phyloP scores from a whole-genome alignment of 2,797 vertebrate species.

The Diceros bicornis region DNA sequence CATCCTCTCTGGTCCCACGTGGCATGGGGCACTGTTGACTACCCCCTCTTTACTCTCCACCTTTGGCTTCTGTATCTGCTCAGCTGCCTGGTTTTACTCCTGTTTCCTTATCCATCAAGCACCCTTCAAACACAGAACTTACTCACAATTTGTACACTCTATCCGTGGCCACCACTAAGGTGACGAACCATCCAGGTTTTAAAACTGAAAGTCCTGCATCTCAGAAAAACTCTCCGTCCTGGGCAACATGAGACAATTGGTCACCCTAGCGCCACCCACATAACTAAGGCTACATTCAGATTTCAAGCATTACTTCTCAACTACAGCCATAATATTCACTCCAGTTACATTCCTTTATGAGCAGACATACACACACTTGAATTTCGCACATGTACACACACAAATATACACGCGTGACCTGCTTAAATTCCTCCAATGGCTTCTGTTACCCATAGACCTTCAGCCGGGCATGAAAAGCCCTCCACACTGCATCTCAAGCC shows the following conservation, averaged over 20 bases:
- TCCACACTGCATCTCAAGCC: neutral
- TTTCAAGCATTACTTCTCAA: neutral
- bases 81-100: neutral
- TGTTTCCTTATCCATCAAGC: neutral
- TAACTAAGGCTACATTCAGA: neutral
- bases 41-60: neutral
- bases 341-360: neutral
- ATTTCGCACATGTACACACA: neutral
- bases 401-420: neutral
- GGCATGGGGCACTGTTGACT: neutral
- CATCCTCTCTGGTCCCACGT: neutral
- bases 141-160: neutral
- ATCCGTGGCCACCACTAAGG: neutral
- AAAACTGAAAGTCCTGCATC: neutral
- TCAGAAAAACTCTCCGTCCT: neutral
- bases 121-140: neutral
- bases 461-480: neutral
- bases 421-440: neutral
- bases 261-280: neutral
- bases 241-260: neutral
- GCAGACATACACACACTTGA: neutral
- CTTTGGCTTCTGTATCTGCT: neutral
- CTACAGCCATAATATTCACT: neutral
- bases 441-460: neutral
- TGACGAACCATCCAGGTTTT: neutral